Evolutionary conservation across 2,797 vertebrate genomes (phyloP), one percentile per base, ranked within the genome.

Genomic region (Takifugu rubripes): DNA sequence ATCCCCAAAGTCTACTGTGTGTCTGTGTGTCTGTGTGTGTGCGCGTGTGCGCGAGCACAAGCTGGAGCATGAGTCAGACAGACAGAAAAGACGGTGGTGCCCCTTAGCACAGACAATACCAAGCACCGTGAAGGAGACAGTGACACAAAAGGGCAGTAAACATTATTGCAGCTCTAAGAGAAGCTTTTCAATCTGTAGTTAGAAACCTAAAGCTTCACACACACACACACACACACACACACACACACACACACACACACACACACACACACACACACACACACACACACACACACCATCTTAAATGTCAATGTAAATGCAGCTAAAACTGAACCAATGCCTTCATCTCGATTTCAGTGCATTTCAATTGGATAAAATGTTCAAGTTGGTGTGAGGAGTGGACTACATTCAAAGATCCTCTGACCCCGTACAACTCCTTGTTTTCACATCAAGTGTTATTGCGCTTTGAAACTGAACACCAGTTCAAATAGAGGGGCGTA

Each of bases 381-480:
- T 49, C 54, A 40, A n/a, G 56, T 15, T 9, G 25, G n/a, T 21
- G 49, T 31, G 16, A 40, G 52, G 21, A 78, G 46, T 56, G 8
- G 26, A 44, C 24, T 63, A 54, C 3, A 42, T 72, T 44, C 21
- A 27, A 6, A 12, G 64, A 66, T 54, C 62, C 56, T 11, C 48
- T 60, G 59, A 69, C 67, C 62, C 60, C 64, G 50, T 7, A 17
- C 71, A 64, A 77, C 72, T 70, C 84, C 84, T 87, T 87, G 77
- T 82, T 90, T 88, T 81, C 77, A 66, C 67, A 63, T 78, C 59
- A 81, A 82, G 75, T 82, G 74, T 84, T 87, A 76, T 77, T 85
- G 68, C 78, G 53, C 83, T 84, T 85, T 88, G 86, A 84, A 90
- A 90, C 82, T 63, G 54, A 85, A 85, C 79, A 87, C 85, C 78